These are phyloP conservation scores for Toxotes jaculatrix DNA, from an alignment of 2,113 vertebrate genomes.

Conservation along the genomic window DNA sequence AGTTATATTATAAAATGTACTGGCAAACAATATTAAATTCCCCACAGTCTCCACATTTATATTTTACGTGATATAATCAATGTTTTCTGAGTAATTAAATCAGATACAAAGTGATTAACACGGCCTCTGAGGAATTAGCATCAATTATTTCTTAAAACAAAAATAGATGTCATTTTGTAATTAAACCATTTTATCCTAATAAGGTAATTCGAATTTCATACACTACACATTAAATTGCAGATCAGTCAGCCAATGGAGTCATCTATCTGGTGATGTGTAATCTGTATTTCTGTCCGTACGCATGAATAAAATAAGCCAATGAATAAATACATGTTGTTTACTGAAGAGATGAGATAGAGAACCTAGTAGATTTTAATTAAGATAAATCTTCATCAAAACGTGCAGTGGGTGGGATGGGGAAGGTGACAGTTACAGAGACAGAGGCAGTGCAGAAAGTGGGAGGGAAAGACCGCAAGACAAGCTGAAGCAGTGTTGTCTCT, in stretches of 20 bases:
- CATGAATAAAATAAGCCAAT: constrained; percentile 21
- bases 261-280: constrained; percentile 1
- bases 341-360: constrained; percentile 57
- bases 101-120: not conserved
- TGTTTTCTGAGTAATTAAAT: not conserved
- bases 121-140: not conserved
- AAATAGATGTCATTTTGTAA: not conserved
- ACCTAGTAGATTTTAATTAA: constrained; percentile 72
- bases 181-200: constrained; percentile 3
- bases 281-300: constrained; percentile 40
- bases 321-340: constrained; percentile 57
- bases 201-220: not conserved
- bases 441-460: constrained; percentile 1
- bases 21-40: not conserved
- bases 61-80: constrained; percentile 6
- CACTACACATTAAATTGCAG: not conserved
- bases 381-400: constrained; percentile 46
- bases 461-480: not conserved
- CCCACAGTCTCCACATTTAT: not conserved
- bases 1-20: not conserved
- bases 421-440: constrained; percentile 28
- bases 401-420: constrained; percentile 13
- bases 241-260: constrained; percentile 6
- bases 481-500: not conserved
- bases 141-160: constrained; percentile 5